Evolutionary conservation across 1,140 invertebrate genomes (phyloP).

Genomic region (Mactra quadrangularis): DNA sequence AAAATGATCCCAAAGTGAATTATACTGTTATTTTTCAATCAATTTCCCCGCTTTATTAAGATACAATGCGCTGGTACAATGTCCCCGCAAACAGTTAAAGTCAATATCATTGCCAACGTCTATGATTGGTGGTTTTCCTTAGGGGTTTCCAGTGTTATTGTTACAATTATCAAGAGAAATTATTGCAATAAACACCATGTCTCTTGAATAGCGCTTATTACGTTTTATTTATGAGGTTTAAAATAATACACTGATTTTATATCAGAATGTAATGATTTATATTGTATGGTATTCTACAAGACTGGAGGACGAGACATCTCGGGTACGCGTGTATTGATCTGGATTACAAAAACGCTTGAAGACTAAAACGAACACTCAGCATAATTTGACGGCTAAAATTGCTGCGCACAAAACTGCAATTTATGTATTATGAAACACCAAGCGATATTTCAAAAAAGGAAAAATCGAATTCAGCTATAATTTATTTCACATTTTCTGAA

Average conservation of each 20-base stretch:
- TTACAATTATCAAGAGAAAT: conserved; percentile 24
- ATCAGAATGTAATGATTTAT: no score
- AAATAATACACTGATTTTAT: not conserved
- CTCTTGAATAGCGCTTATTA: conserved; percentile 12
- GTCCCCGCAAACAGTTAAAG: conserved; percentile 4
- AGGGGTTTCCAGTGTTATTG: conserved; percentile 8
- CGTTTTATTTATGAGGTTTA: conserved; percentile 42
- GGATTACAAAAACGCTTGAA: no score
- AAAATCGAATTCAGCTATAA: no score
- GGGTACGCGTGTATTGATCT: no score
- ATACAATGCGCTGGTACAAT: conserved; percentile 15
- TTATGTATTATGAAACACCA: no score
- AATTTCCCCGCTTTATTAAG: conserved; percentile 35
- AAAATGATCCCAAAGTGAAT: conserved; percentile 53
- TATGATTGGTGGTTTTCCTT: conserved; percentile 20
- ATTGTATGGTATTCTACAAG: no score
- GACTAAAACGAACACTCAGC: no score
- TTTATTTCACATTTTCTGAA: no score
- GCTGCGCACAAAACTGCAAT: no score
- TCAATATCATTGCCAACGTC: conserved; percentile 3
- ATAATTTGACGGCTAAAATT: no score
- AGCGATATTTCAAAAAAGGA: no score
- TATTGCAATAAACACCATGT: not conserved
- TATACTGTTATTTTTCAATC: conserved; percentile 63
- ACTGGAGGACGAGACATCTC: no score